Evolutionary conservation across 1,140 invertebrate species (phyloP), one percentile per base, ranked within the genome.

Genomic region (Polyergus mexicanus): DNA sequence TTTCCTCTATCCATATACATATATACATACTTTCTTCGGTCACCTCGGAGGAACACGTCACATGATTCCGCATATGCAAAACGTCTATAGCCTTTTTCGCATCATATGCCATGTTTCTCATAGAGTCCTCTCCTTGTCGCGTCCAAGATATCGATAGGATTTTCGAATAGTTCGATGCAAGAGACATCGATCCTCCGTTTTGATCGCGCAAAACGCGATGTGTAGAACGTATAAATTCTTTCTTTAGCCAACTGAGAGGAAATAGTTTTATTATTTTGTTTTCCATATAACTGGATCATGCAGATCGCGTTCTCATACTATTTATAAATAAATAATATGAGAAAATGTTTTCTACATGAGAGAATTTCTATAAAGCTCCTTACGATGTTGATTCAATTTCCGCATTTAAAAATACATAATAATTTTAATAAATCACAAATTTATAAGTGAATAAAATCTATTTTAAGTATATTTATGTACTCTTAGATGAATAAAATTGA

Each of bases 11-110:
- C 22, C 5, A 7, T 41, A 19, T 77, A 19, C 13, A 51, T 51
- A 65, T 63, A 66, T 56, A 54, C 28, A 11, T 54, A 80, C 63
- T 80, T 80, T 80, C 62, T 80, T 83, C 41, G 56, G 69, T 84
- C 56, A 75, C 66, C 28, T 32, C 80, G 56, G 56, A 84, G 58
- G 41, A 84, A 84, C 69, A 75, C 69, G 69, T 84, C 69, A 84
- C 56, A 75, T 10, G 56, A 60, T 84, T 75, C 54, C 56, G 35
- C 41, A 54, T 54, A 13, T n/a, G 32, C 69, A 62, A 16, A 58
- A 47, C 22, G n/a, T 74, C 69, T 84, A 84, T 63, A 75, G 58
- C 4, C 56, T 74, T 62, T 62, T 22, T 32, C 35, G 65, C 22
- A 41, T 68, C 76, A 78, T 25, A 51, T 78, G 76, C 63, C 22